Evolutionary conservation across 2,797 vertebrate species (phyloP).

Genomic region (Aythya fuligula): DNA sequence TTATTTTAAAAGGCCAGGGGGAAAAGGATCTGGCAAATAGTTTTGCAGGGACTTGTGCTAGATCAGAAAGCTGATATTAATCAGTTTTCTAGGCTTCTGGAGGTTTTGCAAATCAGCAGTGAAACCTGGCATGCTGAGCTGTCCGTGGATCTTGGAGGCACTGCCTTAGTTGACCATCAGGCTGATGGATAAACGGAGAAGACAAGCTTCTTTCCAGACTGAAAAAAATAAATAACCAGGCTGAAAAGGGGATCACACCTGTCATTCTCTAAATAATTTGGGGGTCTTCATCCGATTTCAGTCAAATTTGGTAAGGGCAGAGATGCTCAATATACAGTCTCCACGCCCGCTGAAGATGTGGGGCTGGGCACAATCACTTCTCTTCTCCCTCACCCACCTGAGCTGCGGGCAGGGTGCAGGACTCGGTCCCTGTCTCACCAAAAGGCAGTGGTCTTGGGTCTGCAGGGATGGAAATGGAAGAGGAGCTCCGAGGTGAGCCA

Average conservation of each 20-base stretch:
- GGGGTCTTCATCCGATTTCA: not conserved
- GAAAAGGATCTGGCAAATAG: not conserved
- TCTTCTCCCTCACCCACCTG: rapidly evolving
- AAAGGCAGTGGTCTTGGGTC: not conserved
- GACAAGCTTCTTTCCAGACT: slow-evolving; percentile 18
- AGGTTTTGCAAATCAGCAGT: not conserved
- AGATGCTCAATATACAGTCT: not conserved
- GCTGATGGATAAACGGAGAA: not conserved
- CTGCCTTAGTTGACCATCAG: not conserved
- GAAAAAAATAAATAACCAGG: not conserved
- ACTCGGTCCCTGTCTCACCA: not conserved
- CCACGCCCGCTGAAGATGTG: not conserved
- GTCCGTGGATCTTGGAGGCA: not conserved
- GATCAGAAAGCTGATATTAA: not conserved
- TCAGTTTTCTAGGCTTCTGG: not conserved
- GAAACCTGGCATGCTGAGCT: not conserved
- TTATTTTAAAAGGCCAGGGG: not conserved
- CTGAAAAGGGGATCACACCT: not conserved
- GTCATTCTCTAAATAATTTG: not conserved
- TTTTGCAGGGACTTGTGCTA: not conserved
- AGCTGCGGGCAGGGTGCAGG: not conserved
- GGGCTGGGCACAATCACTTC: not conserved
- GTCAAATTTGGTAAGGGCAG: not conserved
- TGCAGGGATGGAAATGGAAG: not conserved
- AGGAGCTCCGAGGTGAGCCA: not conserved